Evolutionary conservation across 2,888 invertebrate species (phyloP).

Genomic region (Steromphala cineraria): DNA sequence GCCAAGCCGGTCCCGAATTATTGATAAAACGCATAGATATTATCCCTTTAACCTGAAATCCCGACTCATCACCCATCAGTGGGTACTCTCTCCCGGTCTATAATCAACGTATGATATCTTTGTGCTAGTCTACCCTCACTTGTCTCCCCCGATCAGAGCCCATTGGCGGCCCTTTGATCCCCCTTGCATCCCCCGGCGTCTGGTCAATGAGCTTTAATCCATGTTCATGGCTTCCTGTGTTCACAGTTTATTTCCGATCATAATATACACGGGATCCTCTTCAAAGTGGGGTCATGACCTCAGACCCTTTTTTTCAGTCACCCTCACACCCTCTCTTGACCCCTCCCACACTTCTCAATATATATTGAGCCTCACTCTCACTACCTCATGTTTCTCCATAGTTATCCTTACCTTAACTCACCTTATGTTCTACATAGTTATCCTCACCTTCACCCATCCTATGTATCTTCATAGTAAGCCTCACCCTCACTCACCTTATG

Average conservation of each 20-base stretch:
- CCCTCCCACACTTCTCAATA: neutral
- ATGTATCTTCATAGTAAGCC: no score
- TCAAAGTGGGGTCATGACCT: constrained; percentile 20
- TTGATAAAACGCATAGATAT: no score
- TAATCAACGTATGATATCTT: neutral
- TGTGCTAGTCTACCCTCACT: neutral
- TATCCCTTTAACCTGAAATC: no score
- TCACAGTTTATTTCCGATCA: neutral
- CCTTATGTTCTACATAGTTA: no score
- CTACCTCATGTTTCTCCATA: no score
- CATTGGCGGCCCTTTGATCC: neutral
- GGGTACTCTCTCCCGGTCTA: neutral
- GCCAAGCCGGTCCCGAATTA: no score
- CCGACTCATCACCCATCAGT: no score
- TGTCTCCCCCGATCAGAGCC: neutral
- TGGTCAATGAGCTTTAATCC: neutral
- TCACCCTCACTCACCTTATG: no score
- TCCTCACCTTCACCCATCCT: no score
- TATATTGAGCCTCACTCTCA: no score
- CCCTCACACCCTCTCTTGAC: neutral
- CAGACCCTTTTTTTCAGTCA: no score
- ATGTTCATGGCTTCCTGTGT: neutral
- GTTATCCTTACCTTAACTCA: no score
- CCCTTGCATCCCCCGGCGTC: neutral
- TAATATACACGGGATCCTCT: constrained; percentile 1